phyloP scores from a whole-genome alignment of 1,140 invertebrate genomes.

The Brachionus plicatilis region DNA sequence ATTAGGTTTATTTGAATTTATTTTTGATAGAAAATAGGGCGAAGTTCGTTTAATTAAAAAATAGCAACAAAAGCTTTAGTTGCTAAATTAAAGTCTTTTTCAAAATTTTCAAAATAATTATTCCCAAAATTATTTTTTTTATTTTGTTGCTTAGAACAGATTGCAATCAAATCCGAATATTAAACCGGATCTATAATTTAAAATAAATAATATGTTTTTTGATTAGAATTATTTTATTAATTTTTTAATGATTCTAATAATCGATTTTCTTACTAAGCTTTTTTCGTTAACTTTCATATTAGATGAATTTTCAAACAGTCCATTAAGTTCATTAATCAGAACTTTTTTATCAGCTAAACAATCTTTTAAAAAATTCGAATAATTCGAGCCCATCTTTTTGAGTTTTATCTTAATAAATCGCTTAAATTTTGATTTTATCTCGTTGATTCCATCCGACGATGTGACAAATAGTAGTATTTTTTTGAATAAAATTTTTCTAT shows the following conservation, averaged over 20 bases:
- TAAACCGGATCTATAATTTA: neutral
- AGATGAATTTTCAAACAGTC: neutral
- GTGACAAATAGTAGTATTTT: neutral
- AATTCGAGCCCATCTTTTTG: neutral
- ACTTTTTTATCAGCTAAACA: neutral
- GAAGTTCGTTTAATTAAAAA: too few species aligned
- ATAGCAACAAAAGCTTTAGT: too few species aligned
- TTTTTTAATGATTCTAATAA: neutral
- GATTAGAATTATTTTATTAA: neutral
- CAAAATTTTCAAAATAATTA: too few species aligned
- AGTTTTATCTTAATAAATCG: neutral
- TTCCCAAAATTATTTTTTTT: neutral
- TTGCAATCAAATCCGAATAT: neutral
- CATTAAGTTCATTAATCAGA: neutral
- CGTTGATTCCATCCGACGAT: neutral
- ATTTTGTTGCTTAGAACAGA: neutral
- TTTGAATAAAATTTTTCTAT: neutral
- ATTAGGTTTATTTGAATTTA: neutral
- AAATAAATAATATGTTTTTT: neutral
- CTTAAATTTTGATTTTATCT: neutral
- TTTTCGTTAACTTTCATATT: neutral
- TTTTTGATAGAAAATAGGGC: too few species aligned
- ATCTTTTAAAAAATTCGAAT: conserved; percentile 1
- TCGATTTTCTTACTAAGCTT: neutral
- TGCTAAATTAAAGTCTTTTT: too few species aligned